Evolutionary conservation across 2,797 vertebrate species (phyloP).

Genomic region (Steatocranus sp.): DNA sequence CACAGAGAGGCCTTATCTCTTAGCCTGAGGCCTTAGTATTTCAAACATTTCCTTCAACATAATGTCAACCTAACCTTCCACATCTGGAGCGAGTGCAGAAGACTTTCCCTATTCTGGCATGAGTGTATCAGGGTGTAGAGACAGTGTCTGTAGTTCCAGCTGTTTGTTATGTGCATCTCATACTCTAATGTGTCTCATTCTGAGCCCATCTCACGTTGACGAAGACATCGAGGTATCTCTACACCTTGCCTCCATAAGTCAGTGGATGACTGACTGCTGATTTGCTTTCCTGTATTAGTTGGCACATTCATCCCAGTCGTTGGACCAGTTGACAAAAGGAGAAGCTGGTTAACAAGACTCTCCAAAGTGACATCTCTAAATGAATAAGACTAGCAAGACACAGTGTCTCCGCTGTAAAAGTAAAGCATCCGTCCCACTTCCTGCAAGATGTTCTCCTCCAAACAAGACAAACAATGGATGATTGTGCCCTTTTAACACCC

Average conservation of each 20-base stretch:
- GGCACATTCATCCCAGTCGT: background rate
- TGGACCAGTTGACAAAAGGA: background rate
- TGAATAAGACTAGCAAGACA: background rate
- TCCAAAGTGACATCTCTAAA: background rate
- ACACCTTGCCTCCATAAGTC: background rate
- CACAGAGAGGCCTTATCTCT: background rate
- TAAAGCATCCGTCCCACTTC: background rate
- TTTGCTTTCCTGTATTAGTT: conserved; percentile 11
- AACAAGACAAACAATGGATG: background rate
- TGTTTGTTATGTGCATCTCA: background rate
- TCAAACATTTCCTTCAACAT: background rate
- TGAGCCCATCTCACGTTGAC: background rate
- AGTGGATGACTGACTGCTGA: background rate
- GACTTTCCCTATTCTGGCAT: background rate
- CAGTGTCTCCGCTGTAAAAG: background rate
- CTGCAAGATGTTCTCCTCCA: background rate
- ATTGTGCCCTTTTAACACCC: background rate
- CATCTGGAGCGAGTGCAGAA: background rate
- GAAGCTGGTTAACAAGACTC: background rate
- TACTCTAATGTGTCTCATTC: background rate
- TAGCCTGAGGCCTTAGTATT: background rate
- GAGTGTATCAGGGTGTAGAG: background rate
- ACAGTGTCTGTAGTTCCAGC: background rate
- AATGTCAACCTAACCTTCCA: background rate
- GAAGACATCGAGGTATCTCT: background rate